Conservation (phyloP, 1,140 invertebrate species). For the Neodiprion pinetum region DNA sequence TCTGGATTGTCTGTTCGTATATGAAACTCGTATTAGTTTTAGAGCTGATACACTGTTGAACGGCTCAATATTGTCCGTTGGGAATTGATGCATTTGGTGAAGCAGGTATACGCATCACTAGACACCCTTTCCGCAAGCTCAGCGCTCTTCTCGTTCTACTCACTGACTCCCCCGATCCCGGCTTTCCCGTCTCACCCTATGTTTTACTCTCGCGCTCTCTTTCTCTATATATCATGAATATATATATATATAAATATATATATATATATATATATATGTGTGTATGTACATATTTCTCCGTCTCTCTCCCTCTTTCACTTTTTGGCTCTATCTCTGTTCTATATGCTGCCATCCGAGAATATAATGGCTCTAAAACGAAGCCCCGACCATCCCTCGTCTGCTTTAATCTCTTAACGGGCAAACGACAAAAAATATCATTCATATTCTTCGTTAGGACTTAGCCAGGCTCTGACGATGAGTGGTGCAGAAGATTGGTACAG, state of each 20-base stretch:
- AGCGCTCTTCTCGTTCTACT: conserved; percentile 36
- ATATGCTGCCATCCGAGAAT: conserved; percentile 30
- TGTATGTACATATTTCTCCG: neutral
- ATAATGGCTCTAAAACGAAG: conserved; percentile 58
- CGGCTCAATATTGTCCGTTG: neutral
- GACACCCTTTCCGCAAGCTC: conserved; percentile 62
- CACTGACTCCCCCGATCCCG: conserved; percentile 16
- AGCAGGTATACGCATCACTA: conserved; percentile 59
- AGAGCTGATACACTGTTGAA: no score
- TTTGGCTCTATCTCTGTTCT: conserved; percentile 15
- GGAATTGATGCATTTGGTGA: conserved; percentile 59
- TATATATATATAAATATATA: neutral
- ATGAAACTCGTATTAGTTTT: no score
- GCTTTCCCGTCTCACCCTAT: conserved; percentile 18
- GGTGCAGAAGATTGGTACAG: conserved; percentile 22
- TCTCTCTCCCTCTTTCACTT: neutral
- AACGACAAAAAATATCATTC: conserved; percentile 53
- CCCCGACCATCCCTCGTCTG: conserved; percentile 39
- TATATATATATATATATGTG: neutral
- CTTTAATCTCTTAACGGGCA: conserved; percentile 60
- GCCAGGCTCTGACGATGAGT: conserved; percentile 19
- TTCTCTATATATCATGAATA: neutral
- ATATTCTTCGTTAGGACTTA: conserved; percentile 36
- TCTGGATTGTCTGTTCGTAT: no score
- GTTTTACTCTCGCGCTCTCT: conserved; percentile 21